phyloP scores from a whole-genome alignment of 2,113 vertebrate species.

The Telmatochromis sp. region DNA sequence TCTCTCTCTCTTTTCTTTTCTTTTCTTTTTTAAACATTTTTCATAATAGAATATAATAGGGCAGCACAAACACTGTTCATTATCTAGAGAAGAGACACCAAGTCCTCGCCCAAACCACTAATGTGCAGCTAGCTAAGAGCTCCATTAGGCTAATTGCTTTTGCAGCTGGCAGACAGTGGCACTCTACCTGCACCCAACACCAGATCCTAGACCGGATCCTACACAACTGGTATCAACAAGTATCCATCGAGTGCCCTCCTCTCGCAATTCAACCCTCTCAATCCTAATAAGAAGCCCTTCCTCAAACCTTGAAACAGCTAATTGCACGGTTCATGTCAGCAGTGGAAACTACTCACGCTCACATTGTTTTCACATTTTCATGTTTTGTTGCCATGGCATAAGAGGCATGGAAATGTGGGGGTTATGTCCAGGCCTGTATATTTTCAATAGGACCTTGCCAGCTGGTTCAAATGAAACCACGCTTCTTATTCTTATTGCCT shows the following conservation, averaged over 20 bases:
- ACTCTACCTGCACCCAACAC: background rate
- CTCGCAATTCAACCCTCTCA: background rate
- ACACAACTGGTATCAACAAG: background rate
- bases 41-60: background rate
- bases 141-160: slow-evolving; percentile 33
- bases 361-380: slow-evolving; percentile 33
- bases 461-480: slow-evolving; percentile 11
- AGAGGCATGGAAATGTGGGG: slow-evolving; percentile 10
- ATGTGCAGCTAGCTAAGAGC: slow-evolving; percentile 14
- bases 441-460: slow-evolving; percentile 20
- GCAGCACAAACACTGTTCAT: background rate
- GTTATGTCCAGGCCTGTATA: background rate
- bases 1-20: background rate
- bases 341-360: background rate
- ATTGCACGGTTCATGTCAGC: slow-evolving; percentile 16
- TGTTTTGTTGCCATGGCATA: slow-evolving; percentile 50
- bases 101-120: background rate
- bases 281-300: slow-evolving; percentile 12
- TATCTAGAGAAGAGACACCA: background rate
- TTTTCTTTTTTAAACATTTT: background rate
- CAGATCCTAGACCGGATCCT: background rate
- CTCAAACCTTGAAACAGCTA: background rate
- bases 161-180: background rate
- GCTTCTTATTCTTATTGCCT: background rate
- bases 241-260: background rate